These are phyloP conservation scores for Drosophila phalerata DNA, from an alignment of 2,888 invertebrate genomes.

Conservation along the genomic window DNA sequence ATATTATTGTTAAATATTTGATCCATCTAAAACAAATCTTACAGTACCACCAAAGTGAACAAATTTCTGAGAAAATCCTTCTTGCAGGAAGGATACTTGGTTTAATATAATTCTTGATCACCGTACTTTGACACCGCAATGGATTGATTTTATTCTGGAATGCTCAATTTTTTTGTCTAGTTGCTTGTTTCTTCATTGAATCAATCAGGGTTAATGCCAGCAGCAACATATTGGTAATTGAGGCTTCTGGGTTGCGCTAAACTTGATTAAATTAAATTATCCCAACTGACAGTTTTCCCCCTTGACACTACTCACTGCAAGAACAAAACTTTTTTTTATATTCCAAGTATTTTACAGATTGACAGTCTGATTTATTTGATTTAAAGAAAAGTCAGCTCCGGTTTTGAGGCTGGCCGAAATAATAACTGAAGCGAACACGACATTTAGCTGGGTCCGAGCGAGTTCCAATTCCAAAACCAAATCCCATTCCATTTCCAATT, in stretches of 20 bases:
- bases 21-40: no score
- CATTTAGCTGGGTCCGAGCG: conserved; percentile 20
- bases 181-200: no score
- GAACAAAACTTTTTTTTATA: conserved; percentile 1
- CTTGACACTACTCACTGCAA: background rate
- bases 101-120: no score
- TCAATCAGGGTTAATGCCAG: conserved; percentile 77
- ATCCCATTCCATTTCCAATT: background rate
- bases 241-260: conserved; percentile 68
- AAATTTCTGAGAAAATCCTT: no score
- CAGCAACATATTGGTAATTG: conserved; percentile 70
- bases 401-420: conserved; percentile 18
- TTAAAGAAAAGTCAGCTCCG: conserved; percentile 15
- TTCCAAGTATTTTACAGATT: conserved; percentile 15
- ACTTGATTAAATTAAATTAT: conserved; percentile 69
- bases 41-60: no score
- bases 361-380: conserved; percentile 11
- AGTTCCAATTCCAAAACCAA: conserved; percentile 2
- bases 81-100: no score
- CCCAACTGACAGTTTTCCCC: conserved; percentile 11
- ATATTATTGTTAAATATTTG: no score
- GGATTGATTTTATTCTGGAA: no score
- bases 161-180: no score
- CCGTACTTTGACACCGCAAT: no score
- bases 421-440: conserved; percentile 23